Evolutionary conservation across 2,888 invertebrate species (phyloP).

Genomic region (Eupsilia transversa): DNA sequence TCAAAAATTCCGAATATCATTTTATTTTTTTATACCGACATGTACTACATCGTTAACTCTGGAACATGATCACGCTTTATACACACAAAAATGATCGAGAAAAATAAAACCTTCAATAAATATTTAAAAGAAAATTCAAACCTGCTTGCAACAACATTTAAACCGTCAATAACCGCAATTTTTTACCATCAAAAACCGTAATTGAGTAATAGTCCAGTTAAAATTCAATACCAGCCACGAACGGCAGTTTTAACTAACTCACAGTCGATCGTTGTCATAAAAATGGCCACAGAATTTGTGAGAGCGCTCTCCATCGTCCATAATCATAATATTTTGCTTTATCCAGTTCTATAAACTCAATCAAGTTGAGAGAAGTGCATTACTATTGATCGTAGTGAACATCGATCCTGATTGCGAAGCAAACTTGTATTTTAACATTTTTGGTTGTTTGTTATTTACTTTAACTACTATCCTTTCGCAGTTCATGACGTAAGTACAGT

Average conservation of each 20-base stretch:
- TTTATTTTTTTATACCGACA: too few relatives aligned
- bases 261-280: slow-evolving; percentile 27
- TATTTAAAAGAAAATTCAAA: not conserved
- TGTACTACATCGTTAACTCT: slow-evolving; percentile 26
- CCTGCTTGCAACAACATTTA: not conserved
- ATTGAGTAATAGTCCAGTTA: slow-evolving; percentile 27
- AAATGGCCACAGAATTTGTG: slow-evolving; percentile 47
- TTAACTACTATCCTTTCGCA: not conserved
- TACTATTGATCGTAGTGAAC: slow-evolving; percentile 40
- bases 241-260: slow-evolving; percentile 46
- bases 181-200: slow-evolving; percentile 17
- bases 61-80: slow-evolving; percentile 2
- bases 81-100: not conserved
- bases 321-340: slow-evolving; percentile 58
- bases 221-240: slow-evolving; percentile 33
- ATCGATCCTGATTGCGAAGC: slow-evolving; percentile 42
- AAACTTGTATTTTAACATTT: slow-evolving; percentile 44
- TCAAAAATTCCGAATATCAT: not conserved
- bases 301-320: slow-evolving; percentile 20
- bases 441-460: slow-evolving; percentile 11
- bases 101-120: slow-evolving; percentile 2
- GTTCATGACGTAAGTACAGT: not conserved
- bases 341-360: slow-evolving; percentile 50
- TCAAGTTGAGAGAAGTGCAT: slow-evolving; percentile 34
- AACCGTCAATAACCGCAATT: slow-evolving; percentile 25